Percentiles rank a stretch among this genome's conserved stretches.
These are phyloP conservation scores for Knipowitschia caucasica DNA, from an alignment of 2,797 vertebrate genomes.

Conservation along the genomic window DNA sequence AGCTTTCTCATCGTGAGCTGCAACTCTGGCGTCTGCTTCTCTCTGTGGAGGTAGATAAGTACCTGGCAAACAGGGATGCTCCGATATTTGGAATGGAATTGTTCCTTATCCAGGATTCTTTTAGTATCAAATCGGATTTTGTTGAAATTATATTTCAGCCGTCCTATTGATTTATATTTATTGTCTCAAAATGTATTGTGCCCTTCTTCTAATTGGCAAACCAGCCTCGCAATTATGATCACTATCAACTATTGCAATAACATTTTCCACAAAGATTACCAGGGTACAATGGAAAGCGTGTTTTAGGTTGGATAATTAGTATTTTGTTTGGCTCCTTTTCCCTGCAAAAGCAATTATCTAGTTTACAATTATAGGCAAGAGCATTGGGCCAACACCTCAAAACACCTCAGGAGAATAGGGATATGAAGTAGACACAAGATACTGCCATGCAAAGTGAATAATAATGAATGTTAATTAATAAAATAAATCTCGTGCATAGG, in stretches of 20 bases:
- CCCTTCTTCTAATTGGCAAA: background rate
- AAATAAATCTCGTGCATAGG: slow-evolving; percentile 24
- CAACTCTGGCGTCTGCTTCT: background rate
- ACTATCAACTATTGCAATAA: background rate
- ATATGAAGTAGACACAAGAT: slow-evolving; percentile 9
- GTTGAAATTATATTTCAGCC: background rate
- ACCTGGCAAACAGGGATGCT: background rate
- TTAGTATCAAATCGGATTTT: too few relatives aligned
- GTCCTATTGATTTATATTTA: background rate
- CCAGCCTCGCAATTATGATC: background rate
- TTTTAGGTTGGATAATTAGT: background rate
- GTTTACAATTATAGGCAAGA: slow-evolving; percentile 10
- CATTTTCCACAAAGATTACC: background rate
- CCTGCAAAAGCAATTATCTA: background rate
- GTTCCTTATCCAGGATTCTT: too few relatives aligned
- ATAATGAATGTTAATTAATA: slow-evolving; percentile 29
- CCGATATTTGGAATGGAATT: too few relatives aligned
- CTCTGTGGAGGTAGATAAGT: too few relatives aligned
- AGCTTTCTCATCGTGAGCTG: background rate
- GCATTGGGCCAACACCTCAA: slow-evolving; percentile 2
- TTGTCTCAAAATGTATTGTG: background rate
- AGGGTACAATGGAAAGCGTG: background rate
- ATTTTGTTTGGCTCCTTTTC: background rate
- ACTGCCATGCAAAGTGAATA: slow-evolving; percentile 9
- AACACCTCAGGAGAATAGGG: slow-evolving; percentile 7